Percentiles rank a stretch among this genome's conserved stretches.
Evolutionary conservation across 2,888 invertebrate species (phyloP).

Genomic region (Stictocephala bisonia): DNA sequence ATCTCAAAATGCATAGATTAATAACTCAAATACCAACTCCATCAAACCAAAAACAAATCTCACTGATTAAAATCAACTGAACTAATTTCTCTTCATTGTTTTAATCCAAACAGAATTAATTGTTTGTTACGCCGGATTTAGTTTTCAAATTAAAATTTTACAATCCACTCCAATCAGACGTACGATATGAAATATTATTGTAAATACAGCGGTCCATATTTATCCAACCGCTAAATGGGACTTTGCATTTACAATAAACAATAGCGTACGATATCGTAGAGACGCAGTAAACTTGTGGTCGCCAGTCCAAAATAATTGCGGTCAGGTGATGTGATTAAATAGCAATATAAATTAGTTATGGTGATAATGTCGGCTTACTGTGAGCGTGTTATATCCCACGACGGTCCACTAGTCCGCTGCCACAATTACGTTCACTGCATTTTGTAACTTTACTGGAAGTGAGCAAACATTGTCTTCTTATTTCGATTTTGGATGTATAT

Average conservation of each 20-base stretch:
- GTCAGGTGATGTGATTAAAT: conserved; percentile 19
- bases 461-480: too few relatives aligned
- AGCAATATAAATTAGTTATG: conserved; percentile 28
- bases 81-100: conserved; percentile 20
- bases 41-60: too few relatives aligned
- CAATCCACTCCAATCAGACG: conserved; percentile 9
- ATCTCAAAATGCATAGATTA: too few relatives aligned
- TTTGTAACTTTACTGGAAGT: too few relatives aligned
- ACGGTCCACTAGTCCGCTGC: too few relatives aligned
- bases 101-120: conserved; percentile 31
- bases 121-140: conserved; percentile 23
- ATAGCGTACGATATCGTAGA: conserved; percentile 18
- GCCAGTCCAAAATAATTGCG: conserved; percentile 9
- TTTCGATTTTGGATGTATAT: too few relatives aligned
- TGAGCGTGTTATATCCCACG: too few relatives aligned
- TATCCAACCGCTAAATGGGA: conserved; percentile 11
- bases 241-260: conserved; percentile 39
- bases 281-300: conserved; percentile 10
- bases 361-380: conserved; percentile 18
- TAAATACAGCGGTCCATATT: conserved; percentile 17
- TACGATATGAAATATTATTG: conserved; percentile 26
- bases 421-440: too few relatives aligned
- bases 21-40: too few relatives aligned
- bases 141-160: conserved; percentile 37
- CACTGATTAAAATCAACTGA: conserved; percentile 25